These are phyloP conservation scores for Drosophila miranda DNA, from an alignment of 1,140 invertebrate species.

Conservation along the genomic window DNA sequence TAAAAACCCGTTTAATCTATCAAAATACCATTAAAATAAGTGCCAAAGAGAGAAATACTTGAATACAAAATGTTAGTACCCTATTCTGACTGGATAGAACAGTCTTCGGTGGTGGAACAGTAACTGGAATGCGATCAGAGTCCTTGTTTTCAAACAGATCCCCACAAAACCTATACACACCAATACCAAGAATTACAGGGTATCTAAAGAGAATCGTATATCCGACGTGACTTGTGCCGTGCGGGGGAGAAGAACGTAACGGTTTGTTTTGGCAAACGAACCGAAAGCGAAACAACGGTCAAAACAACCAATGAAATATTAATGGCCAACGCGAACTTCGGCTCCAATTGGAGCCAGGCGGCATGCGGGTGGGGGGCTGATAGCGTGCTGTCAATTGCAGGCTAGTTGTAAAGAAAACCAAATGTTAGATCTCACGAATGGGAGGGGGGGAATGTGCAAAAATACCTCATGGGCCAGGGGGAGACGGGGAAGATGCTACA, in stretches of 20 bases:
- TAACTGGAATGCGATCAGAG: too few species aligned
- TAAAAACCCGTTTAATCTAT: too few species aligned
- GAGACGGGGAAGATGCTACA: conserved; percentile 33
- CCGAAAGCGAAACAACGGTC: conserved; percentile 25
- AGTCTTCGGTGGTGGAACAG: too few species aligned
- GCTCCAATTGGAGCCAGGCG: conserved; percentile 6
- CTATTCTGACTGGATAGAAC: too few species aligned
- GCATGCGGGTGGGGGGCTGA: neutral
- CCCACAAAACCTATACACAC: too few species aligned
- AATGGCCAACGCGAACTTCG: conserved; percentile 55
- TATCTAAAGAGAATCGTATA: conserved; percentile 1
- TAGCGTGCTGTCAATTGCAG: conserved; percentile 44
- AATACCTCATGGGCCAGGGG: conserved; percentile 16
- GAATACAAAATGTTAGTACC: too few species aligned
- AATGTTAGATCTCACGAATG: conserved; percentile 33
- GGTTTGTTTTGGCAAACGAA: conserved; percentile 51
- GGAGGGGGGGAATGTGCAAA: conserved; percentile 21
- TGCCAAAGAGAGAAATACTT: too few species aligned
- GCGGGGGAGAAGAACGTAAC: conserved; percentile 5
- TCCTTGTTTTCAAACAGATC: too few species aligned
- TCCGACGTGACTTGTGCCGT: conserved; percentile 16
- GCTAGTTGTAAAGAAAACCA: conserved; percentile 31
- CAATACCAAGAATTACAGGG: too few species aligned
- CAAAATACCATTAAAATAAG: too few species aligned
- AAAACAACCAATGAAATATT: conserved; percentile 54